Percentiles rank a stretch among this genome's conserved stretches.
phyloP scores from a whole-genome alignment of 1,140 invertebrate genomes.

The Leptopilina boulardi region DNA sequence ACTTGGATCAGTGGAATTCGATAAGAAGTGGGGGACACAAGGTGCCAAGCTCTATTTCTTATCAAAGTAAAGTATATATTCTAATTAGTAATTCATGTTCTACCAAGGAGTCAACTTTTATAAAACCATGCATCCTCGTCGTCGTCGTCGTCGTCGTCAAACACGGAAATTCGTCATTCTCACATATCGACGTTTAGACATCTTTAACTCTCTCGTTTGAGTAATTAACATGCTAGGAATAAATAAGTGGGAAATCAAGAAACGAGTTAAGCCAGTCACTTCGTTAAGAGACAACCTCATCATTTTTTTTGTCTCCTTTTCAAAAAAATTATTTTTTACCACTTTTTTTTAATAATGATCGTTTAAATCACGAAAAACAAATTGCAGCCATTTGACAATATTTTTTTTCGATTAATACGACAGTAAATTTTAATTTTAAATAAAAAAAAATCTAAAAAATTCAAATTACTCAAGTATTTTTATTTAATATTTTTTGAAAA shows the following conservation, averaged over 20 bases:
- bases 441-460: neutral
- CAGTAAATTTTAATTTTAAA: no score
- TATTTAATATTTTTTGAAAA: no score
- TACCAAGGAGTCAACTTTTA: slow-evolving; percentile 11
- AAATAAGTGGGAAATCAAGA: slow-evolving; percentile 30
- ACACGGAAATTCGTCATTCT: slow-evolving; percentile 24
- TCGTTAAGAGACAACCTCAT: neutral
- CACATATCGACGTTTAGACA: neutral
- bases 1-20: neutral
- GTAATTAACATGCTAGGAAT: slow-evolving; percentile 24
- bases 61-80: slow-evolving; percentile 35
- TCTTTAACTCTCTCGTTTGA: slow-evolving; percentile 35
- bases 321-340: neutral
- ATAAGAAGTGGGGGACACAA: neutral
- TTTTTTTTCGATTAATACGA: neutral
- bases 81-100: slow-evolving; percentile 51
- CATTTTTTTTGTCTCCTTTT: neutral
- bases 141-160: no score
- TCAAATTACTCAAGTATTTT: no score
- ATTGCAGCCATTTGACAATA: neutral
- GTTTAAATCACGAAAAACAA: slow-evolving; percentile 2
- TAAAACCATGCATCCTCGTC: no score
- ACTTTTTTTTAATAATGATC: neutral
- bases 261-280: neutral
- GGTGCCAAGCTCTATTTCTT: slow-evolving; percentile 13